These are phyloP conservation scores for Xenopus petersii DNA, from an alignment of 2,797 vertebrate species.

Conservation along the genomic window DNA sequence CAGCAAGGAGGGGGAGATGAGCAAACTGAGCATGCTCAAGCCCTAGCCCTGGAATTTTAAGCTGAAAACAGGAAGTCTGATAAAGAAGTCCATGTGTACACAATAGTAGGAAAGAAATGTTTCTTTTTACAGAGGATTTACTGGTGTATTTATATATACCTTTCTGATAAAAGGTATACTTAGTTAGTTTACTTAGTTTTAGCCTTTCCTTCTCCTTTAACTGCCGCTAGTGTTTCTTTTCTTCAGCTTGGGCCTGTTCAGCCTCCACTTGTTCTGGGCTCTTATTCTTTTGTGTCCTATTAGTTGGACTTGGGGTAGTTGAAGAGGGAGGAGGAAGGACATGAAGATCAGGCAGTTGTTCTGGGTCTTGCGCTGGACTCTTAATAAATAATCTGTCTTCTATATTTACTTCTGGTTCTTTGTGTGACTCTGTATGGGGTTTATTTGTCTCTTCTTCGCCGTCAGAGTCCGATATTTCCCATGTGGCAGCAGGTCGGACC, in stretches of 20 bases:
- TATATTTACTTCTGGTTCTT: conserved; percentile 21
- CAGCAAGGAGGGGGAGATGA: too few species aligned
- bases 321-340: not conserved
- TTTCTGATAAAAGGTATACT: too few species aligned
- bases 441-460: conserved; percentile 52
- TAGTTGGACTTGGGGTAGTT: conserved; percentile 10
- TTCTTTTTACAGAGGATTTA: too few species aligned
- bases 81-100: too few species aligned
- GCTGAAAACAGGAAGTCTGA: too few species aligned
- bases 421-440: not conserved
- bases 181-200: too few species aligned
- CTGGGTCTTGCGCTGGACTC: conserved; percentile 48
- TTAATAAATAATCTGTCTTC: conserved; percentile 52
- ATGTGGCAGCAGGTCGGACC: conserved; percentile 60
- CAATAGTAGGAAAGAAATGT: too few species aligned
- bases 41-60: too few species aligned
- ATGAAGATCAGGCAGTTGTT: not conserved
- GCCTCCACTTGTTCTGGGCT: conserved; percentile 60
- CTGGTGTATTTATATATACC: too few species aligned
- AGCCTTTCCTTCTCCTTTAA: too few species aligned
- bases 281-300: conserved; percentile 55
- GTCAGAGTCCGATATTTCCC: conserved; percentile 76
- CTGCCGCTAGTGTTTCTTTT: conserved; percentile 54
- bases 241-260: conserved; percentile 42
- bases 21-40: too few species aligned